These are phyloP conservation scores for Perognathus longimembris DNA, from an alignment of 2,113 vertebrate species.

Conservation along the genomic window DNA sequence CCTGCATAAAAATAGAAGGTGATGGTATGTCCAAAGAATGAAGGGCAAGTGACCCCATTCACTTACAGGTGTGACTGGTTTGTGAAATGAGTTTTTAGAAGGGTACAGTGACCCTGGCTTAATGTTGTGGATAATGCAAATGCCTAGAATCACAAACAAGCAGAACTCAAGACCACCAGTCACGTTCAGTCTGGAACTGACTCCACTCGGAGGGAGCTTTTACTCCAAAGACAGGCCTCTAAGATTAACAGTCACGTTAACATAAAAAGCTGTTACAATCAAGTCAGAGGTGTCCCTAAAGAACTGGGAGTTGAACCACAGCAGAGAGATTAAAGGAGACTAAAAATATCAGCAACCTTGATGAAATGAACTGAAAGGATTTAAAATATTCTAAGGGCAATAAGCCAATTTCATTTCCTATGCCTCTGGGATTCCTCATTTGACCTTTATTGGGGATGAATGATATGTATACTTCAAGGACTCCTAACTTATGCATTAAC, in stretches of 20 bases:
- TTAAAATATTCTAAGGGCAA: conserved; percentile 62
- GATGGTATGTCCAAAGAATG: background rate
- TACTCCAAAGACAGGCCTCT: background rate
- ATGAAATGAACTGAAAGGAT: conserved; percentile 61
- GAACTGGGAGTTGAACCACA: conserved; percentile 29
- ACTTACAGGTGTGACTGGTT: background rate
- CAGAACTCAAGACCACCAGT: background rate
- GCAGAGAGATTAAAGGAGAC: conserved; percentile 55
- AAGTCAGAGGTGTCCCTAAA: conserved; percentile 27
- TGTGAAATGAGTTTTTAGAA: conserved; percentile 11
- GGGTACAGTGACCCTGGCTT: background rate
- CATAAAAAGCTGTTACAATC: conserved; percentile 42
- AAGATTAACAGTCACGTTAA: conserved; percentile 55
- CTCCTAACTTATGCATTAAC: background rate
- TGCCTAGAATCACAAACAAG: conserved; percentile 21
- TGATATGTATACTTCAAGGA: background rate
- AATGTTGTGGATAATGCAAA: conserved; percentile 22
- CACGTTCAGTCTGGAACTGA: conserved; percentile 33
- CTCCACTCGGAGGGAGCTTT: background rate
- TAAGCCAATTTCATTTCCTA: conserved; percentile 43
- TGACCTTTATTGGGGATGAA: background rate
- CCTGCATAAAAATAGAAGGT: background rate
- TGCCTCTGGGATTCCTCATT: conserved; percentile 38
- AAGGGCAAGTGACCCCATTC: background rate
- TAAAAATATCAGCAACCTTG: conserved; percentile 59